A percentile compares a stretch with the other conserved stretches of the same genome.
phyloP scores from a whole-genome alignment of 64 coral and sea anemone genomes.

The Montipora cactus region DNA sequence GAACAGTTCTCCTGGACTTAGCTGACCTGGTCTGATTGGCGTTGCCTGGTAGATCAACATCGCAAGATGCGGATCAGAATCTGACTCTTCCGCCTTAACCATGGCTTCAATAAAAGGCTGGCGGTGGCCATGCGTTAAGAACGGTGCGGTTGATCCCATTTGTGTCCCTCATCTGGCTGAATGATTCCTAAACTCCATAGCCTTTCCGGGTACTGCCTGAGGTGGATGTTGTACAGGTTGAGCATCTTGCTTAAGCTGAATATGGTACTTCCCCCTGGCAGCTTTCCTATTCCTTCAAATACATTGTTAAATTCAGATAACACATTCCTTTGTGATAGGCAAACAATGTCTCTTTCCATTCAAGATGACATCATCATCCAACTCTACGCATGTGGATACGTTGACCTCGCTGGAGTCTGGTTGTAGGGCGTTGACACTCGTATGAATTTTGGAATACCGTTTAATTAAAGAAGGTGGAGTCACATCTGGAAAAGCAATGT shows the following conservation, averaged over 20 bases:
- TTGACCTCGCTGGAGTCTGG: background rate
- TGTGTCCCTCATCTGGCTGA: constrained; percentile 49
- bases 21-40: constrained; percentile 31
- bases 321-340: constrained; percentile 46
- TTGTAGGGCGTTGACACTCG: background rate
- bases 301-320: constrained; percentile 56
- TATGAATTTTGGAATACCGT: background rate
- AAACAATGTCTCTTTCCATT: constrained; percentile 26
- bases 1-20: constrained; percentile 10
- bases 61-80: constrained; percentile 23
- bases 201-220: constrained; percentile 43
- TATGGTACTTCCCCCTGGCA: constrained; percentile 65
- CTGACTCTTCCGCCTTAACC: constrained; percentile 7
- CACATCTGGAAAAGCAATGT: constrained; percentile 22
- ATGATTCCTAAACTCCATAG: background rate
- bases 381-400: background rate
- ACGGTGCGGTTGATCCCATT: constrained; percentile 48
- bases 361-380: constrained; percentile 2
- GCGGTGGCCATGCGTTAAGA: no score
- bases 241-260: constrained; percentile 52
- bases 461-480: background rate
- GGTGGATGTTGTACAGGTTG: constrained; percentile 57
- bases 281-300: constrained; percentile 60
- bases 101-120: background rate
- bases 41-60: background rate